phyloP scores from a whole-genome alignment of 2,888 invertebrate species.

The Entomobrya multifasciata region DNA sequence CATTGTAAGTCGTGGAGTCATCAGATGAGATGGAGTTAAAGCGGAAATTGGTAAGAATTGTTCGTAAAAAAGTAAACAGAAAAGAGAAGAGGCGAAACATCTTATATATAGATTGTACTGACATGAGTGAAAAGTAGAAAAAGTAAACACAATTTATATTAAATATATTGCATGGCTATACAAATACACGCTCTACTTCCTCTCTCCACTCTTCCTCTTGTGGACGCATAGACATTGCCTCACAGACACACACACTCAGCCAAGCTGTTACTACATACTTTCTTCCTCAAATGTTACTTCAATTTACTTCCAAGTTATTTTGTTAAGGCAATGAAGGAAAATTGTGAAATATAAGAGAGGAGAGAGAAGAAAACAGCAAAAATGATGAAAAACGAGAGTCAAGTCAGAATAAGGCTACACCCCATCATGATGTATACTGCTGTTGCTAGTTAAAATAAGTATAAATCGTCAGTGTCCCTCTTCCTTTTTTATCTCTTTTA shows the following conservation, averaged over 20 bases:
- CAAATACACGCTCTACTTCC: constrained; percentile 54
- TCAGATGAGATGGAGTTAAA: constrained; percentile 35
- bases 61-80: constrained; percentile 49
- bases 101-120: neutral
- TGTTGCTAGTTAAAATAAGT: constrained; percentile 1
- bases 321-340: constrained; percentile 11
- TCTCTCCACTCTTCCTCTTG: no score
- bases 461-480: constrained; percentile 4
- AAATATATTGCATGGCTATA: constrained; percentile 10
- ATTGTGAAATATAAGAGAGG: constrained; percentile 35
- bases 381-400: constrained; percentile 3
- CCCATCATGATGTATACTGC: neutral
- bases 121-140: neutral
- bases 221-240: constrained; percentile 8
- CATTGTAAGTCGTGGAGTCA: no score
- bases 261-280: constrained; percentile 1
- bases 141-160: neutral
- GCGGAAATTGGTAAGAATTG: constrained; percentile 65
- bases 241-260: no score
- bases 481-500: neutral
- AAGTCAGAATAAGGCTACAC: no score
- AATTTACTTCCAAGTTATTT: constrained; percentile 41
- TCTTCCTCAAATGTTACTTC: constrained; percentile 26
- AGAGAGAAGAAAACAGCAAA: neutral
- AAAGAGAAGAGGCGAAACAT: neutral